Evolutionary conservation across 2,888 invertebrate species (phyloP).

Genomic region (Unio pictorum): DNA sequence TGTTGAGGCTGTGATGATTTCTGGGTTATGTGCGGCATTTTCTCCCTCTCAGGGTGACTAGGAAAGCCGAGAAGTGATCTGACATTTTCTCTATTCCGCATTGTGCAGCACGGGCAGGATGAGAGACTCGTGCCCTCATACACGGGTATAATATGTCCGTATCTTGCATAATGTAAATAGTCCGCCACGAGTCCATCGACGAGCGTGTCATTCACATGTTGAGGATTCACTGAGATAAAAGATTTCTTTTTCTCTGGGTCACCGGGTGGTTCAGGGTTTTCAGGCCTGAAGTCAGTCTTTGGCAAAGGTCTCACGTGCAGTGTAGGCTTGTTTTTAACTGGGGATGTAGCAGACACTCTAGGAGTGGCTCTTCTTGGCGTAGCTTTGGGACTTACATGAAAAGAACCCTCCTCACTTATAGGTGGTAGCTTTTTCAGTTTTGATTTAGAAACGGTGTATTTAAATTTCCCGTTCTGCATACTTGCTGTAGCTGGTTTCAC

Average conservation of each 20-base stretch:
- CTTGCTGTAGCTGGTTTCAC: neutral
- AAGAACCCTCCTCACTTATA: constrained; percentile 42
- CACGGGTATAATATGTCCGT: constrained; percentile 48
- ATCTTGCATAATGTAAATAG: constrained; percentile 50
- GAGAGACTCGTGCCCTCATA: constrained; percentile 39
- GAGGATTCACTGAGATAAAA: constrained; percentile 20
- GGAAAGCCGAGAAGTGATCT: constrained; percentile 42
- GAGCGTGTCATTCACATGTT: constrained; percentile 34
- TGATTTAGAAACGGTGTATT: constrained; percentile 32
- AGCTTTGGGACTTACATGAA: constrained; percentile 14
- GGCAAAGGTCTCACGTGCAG: constrained; percentile 26
- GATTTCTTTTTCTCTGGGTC: constrained; percentile 1
- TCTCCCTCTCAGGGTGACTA: constrained; percentile 8
- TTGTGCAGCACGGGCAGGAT: constrained; percentile 51
- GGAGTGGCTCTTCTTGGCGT: neutral
- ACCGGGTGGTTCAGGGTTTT: constrained; percentile 8
- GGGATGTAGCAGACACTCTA: constrained; percentile 4
- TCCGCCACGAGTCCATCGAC: constrained; percentile 55
- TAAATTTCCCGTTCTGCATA: constrained; percentile 29
- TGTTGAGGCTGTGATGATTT: constrained; percentile 21
- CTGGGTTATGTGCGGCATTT: constrained; percentile 1
- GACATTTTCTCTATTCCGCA: constrained; percentile 52
- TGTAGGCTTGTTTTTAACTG: constrained; percentile 18
- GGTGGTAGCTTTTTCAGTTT: constrained; percentile 42
- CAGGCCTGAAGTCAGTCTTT: constrained; percentile 4